Percentiles rank a stretch among this genome's conserved stretches.
Conservation (phyloP, 2,797 vertebrate genomes). For the Artibeus lituratus region DNA sequence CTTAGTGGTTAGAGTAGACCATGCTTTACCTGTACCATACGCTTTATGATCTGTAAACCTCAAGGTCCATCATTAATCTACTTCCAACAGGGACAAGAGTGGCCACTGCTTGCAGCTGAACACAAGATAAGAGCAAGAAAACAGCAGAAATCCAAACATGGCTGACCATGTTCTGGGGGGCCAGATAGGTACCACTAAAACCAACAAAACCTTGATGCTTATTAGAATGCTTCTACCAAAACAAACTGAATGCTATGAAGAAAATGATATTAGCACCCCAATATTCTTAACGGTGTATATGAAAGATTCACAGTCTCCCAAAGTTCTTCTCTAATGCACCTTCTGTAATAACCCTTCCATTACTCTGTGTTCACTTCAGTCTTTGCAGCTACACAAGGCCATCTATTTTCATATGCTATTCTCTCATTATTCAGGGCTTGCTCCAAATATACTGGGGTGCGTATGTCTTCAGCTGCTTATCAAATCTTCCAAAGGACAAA, state of each 20-base stretch:
- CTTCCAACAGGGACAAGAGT: neutral
- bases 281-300: neutral
- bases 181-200: neutral
- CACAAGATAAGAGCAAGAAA: rapidly evolving
- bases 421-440: neutral
- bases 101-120: neutral
- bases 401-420: neutral
- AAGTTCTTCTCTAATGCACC: neutral
- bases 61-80: neutral
- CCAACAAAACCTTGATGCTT: neutral
- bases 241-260: neutral
- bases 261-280: neutral
- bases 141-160: neutral
- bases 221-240: neutral
- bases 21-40: neutral
- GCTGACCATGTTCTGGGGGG: neutral
- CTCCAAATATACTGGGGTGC: neutral
- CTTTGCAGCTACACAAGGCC: neutral
- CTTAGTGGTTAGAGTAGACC: neutral
- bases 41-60: neutral
- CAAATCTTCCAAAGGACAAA: neutral
- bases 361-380: neutral
- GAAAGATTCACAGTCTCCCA: neutral
- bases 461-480: neutral
- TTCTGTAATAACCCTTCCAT: neutral